Conservation (phyloP, 2,888 invertebrate species). For the Thymelicus lineola region DNA sequence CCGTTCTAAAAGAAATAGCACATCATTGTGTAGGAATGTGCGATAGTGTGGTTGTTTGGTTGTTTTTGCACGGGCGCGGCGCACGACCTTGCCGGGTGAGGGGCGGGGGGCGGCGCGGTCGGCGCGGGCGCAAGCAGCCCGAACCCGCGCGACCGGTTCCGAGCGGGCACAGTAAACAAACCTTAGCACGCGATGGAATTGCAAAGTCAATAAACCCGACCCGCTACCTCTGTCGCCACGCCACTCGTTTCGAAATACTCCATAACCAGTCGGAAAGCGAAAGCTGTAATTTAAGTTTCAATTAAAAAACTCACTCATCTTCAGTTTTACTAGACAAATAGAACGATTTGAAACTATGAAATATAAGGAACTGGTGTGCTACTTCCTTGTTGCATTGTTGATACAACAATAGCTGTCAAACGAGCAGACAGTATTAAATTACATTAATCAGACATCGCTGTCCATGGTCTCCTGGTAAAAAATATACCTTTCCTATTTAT, state of each 20-base stretch:
- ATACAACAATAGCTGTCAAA: no score
- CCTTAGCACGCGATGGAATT: conserved; percentile 71
- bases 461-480: neutral
- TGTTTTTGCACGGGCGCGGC: conserved; percentile 70
- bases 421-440: no score
- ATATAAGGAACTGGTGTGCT: neutral
- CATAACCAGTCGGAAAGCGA: conserved; percentile 37
- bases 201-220: conserved; percentile 56
- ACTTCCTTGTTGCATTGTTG: no score
- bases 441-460: no score
- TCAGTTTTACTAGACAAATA: conserved; percentile 7
- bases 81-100: conserved; percentile 79
- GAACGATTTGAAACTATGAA: neutral
- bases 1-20: conserved; percentile 38
- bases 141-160: conserved; percentile 75
- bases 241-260: conserved; percentile 35
- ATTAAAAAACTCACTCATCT: conserved; percentile 20
- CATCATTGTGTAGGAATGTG: conserved; percentile 66
- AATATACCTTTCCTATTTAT: neutral
- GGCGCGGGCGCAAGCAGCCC: conserved; percentile 53
- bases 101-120: conserved; percentile 47
- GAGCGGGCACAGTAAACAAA: conserved; percentile 71
- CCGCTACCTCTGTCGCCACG: conserved; percentile 26
- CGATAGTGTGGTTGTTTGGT: conserved; percentile 42
- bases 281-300: conserved; percentile 31